Conservation (phyloP, 2,113 vertebrate genomes). For the Cyanoliseus patagonus region DNA sequence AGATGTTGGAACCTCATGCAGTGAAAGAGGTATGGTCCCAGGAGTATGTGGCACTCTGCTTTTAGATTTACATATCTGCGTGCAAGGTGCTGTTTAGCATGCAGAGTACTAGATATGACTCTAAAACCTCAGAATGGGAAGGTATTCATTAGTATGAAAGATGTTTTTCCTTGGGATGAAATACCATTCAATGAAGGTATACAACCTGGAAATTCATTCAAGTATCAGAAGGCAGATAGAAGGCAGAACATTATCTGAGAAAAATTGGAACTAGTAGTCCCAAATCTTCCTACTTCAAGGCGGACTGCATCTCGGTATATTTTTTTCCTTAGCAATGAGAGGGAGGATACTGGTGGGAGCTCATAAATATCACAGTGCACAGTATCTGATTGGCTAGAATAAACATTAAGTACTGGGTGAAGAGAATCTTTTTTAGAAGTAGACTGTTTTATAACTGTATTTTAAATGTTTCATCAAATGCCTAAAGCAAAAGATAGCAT, state of each 20-base stretch:
- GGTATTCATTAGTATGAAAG: not conserved
- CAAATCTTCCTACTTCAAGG: not conserved
- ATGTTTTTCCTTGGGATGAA: not conserved
- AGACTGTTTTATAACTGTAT: constrained; percentile 33
- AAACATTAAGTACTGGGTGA: not conserved
- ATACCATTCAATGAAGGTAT: not conserved
- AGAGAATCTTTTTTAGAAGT: not conserved
- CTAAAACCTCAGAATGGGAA: not conserved
- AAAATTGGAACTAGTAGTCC: not conserved
- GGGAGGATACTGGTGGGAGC: not conserved
- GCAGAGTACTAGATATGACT: not conserved
- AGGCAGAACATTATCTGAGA: not conserved
- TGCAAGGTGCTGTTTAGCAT: not conserved
- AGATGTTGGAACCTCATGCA: not conserved
- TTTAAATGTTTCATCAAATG: constrained; percentile 46
- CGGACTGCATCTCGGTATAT: not conserved
- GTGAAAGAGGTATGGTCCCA: not conserved
- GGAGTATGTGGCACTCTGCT: not conserved
- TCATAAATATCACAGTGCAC: not conserved
- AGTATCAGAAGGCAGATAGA: not conserved
- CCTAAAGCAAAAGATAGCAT: constrained; percentile 38
- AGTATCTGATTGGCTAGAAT: not conserved
- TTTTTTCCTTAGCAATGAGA: not conserved
- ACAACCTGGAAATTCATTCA: not conserved
- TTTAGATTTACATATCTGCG: not conserved